Base-by-base conservation (phyloP, 2,113 vertebrate species). In the Hylia prasina region DNA sequence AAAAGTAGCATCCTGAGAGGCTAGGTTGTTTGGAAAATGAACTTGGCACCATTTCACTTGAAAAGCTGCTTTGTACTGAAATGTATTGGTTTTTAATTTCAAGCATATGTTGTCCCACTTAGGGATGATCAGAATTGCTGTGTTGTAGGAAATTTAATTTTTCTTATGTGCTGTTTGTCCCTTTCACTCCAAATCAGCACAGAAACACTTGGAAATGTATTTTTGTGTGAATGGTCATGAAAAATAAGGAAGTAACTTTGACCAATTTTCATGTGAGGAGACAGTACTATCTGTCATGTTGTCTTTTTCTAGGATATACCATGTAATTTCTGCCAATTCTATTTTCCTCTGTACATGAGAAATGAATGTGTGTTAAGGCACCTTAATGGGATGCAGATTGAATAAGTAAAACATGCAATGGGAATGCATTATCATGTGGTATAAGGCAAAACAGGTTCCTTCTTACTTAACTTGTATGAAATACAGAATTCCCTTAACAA, bases 371-470 rank as follows among this genome's bases (percentile, higher is more conserved):
- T 47, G 47, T 85, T 82, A 51, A 76, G 66, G 21, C 35, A 79
- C 10, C 63, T 76, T 70, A 45, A 50, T 82, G 50, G 39, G 42
- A 79, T 6, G 16, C 23, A 86, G 50, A 70, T 13, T 75, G 35
- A 94, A 66, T 77, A 69, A 77, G 21, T 61, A 80, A 76, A 92
- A 51, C 11, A 42, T 50, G 33, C 70, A 85, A 66, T 57, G 22
- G 63, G 25, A 64, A 60, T n/a, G n/a, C n/a, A n/a, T 71, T 89
- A 68, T 45, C 39, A n/a, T 64, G 56, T 77, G 51, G 35, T 37
- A 47, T 40, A 80, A 80, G 56, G 82, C 15, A 75, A 87, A 91
- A 94, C 93, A 77, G 50, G 93, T 93, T 95, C 40, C 54, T 58
- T 90, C 82, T 93, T 95, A 69, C 16, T 94, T 84, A 57, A 72